Evolutionary conservation across 2,113 vertebrate genomes (phyloP).

Genomic region (Oryzias celebensis): DNA sequence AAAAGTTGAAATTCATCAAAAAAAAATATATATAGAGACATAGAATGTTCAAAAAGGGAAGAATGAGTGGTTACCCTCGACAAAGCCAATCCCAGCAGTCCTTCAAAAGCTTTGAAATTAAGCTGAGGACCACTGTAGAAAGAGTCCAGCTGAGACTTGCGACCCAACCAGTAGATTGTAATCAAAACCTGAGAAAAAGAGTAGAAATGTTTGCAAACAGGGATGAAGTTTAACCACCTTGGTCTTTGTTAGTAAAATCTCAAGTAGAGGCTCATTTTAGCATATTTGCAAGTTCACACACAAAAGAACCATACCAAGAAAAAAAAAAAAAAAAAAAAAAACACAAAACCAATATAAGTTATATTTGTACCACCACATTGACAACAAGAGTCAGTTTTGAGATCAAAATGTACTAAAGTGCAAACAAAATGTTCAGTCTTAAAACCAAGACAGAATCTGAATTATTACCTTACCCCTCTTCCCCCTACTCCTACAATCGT

Average conservation of each 20-base stretch:
- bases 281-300: neutral
- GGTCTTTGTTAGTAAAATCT: too few species aligned
- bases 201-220: neutral
- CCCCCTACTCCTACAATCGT: too few species aligned
- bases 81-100: conserved; percentile 79
- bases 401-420: too few species aligned
- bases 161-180: conserved; percentile 95
- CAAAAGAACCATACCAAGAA: neutral
- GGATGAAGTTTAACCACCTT: too few species aligned
- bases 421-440: too few species aligned
- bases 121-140: conserved; percentile 88
- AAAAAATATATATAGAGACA: neutral
- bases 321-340: neutral
- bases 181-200: conserved; percentile 87
- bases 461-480: too few species aligned
- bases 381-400: too few species aligned
- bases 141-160: conserved; percentile 85
- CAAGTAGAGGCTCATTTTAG: neutral
- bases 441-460: too few species aligned
- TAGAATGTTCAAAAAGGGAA: conserved; percentile 1
- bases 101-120: conserved; percentile 93
- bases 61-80: conserved; percentile 52
- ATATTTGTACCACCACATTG: too few species aligned
- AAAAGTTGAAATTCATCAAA: conserved; percentile 1
- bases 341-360: too few species aligned